These are phyloP conservation scores for Ptilonorhynchus violaceus DNA, from an alignment of 2,113 vertebrate species.

Conservation along the genomic window DNA sequence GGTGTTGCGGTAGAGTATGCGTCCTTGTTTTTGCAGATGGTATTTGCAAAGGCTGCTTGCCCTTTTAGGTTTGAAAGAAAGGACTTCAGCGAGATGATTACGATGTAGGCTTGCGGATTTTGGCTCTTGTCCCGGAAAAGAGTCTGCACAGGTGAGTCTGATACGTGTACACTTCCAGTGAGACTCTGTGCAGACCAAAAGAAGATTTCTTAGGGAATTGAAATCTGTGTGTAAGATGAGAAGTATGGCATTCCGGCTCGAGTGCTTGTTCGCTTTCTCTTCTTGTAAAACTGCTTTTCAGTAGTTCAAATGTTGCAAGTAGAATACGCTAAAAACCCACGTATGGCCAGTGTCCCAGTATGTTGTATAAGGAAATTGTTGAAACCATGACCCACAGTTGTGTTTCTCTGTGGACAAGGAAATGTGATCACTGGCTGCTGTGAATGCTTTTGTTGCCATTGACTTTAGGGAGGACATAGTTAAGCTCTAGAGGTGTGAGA, in stretches of 20 bases:
- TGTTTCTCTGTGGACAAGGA: neutral
- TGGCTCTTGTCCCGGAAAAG: neutral
- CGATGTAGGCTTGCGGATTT: neutral
- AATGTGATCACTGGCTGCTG: neutral
- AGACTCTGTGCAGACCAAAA: neutral
- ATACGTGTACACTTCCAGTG: accelerated
- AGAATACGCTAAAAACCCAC: neutral
- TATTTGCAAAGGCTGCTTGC: neutral
- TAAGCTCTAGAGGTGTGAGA: neutral
- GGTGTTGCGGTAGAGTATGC: neutral
- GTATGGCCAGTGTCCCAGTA: neutral
- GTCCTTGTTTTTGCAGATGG: neutral
- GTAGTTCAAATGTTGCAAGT: neutral
- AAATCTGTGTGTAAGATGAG: neutral
- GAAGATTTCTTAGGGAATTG: neutral
- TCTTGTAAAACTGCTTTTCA: neutral
- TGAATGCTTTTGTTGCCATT: neutral
- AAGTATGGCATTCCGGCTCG: neutral
- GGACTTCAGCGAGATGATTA: neutral
- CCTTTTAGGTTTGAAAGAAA: neutral
- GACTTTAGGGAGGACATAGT: neutral
- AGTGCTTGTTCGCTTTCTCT: neutral
- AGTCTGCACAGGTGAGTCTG: neutral
- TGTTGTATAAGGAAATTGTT: neutral
- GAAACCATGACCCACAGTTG: neutral